phyloP scores from a whole-genome alignment of 2,113 vertebrate species.

The Micromys minutus region DNA sequence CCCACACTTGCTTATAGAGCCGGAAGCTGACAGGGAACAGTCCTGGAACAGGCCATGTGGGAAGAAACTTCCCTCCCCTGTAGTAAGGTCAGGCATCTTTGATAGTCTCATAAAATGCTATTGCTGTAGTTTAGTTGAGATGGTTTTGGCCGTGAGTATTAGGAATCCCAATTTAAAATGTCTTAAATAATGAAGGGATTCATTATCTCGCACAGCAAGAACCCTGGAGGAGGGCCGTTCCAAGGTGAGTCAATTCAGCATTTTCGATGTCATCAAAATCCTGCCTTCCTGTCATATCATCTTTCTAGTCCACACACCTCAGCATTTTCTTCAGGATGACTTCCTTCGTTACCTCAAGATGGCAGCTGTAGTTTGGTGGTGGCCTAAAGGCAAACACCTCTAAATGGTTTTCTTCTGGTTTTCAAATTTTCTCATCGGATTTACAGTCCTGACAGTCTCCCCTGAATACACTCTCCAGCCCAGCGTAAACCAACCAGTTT shows the following conservation, averaged over 20 bases:
- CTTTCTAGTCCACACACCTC: background rate
- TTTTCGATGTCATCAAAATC: background rate
- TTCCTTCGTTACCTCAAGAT: background rate
- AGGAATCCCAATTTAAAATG: background rate
- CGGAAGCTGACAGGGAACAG: background rate
- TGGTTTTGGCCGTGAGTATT: background rate
- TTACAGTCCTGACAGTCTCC: background rate
- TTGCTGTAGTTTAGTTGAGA: background rate
- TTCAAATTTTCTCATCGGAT: background rate
- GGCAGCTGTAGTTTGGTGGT: background rate
- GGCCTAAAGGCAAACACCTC: background rate
- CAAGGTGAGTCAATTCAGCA: background rate
- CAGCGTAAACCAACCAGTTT: background rate
- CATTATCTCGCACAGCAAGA: background rate
- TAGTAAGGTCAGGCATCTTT: background rate
- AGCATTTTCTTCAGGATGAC: background rate
- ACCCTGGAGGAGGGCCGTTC: background rate
- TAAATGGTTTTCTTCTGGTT: background rate
- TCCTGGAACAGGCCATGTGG: background rate
- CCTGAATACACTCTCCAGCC: background rate
- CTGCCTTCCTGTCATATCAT: background rate
- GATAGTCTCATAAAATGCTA: background rate
- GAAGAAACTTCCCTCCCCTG: background rate
- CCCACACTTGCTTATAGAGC: background rate
- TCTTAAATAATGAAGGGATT: constrained; percentile 20